These are phyloP conservation scores for Melanotaenia trifasciata DNA, from an alignment of 2,797 vertebrate species.

Conservation along the genomic window DNA sequence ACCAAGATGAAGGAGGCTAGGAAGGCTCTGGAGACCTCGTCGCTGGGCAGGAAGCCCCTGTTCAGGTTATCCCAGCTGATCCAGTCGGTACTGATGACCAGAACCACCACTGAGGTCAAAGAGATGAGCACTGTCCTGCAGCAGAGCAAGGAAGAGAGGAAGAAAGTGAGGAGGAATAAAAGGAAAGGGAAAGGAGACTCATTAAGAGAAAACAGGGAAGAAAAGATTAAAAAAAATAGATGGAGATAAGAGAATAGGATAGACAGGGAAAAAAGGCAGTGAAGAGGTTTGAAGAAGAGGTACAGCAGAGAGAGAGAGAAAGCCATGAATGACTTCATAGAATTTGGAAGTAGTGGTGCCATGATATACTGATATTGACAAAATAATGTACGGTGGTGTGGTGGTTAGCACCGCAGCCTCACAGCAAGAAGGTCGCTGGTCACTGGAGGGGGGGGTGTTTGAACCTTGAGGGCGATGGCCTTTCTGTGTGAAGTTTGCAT, in stretches of 20 bases:
- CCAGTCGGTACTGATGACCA: constrained; percentile 98
- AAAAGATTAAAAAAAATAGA: not conserved
- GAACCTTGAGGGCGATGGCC: too few species aligned
- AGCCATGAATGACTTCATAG: constrained; percentile 16
- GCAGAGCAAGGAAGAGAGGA: constrained; percentile 10
- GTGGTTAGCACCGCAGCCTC: too few species aligned
- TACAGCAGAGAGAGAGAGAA: not conserved
- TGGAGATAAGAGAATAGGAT: not conserved
- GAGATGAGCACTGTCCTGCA: constrained; percentile 93
- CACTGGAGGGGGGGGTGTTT: too few species aligned
- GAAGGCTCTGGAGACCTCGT: constrained; percentile 97
- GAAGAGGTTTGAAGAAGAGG: not conserved
- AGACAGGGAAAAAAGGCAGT: not conserved
- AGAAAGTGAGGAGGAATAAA: not conserved
- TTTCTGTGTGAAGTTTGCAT: too few species aligned
- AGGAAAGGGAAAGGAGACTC: not conserved
- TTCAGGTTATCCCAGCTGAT: constrained; percentile 99
- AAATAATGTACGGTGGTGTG: not conserved
- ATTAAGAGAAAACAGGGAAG: not conserved
- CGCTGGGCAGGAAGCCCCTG: constrained; percentile 96
- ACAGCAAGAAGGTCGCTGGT: too few species aligned
- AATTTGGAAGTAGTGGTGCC: not conserved
- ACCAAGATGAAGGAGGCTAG: constrained; percentile 98
- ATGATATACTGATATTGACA: not conserved
- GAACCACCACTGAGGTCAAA: constrained; percentile 94